Conservation (phyloP, 1,140 invertebrate species). For the Gonatopus flavifemur region DNA sequence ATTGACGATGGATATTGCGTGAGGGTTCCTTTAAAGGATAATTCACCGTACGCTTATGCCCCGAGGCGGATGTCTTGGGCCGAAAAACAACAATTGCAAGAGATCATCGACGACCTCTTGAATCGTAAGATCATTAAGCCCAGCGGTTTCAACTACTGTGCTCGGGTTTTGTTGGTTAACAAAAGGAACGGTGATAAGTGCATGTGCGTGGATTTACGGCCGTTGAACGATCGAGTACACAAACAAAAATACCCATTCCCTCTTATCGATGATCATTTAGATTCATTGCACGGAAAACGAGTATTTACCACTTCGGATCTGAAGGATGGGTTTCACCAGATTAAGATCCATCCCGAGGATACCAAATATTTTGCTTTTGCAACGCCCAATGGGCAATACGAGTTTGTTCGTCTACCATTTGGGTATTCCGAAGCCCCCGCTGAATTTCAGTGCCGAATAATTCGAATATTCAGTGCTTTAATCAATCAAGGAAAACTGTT, state of each 20-base stretch:
- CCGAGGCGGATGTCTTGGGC: not conserved
- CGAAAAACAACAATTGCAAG: not conserved
- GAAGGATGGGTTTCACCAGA: too few relatives aligned
- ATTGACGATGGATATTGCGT: not conserved
- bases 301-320: not conserved
- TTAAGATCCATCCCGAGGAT: too few relatives aligned
- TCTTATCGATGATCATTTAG: too few relatives aligned
- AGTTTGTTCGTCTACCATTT: too few relatives aligned
- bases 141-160: not conserved
- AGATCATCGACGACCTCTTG: not conserved
- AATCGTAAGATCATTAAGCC: not conserved
- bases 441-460: too few relatives aligned
- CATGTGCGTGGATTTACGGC: too few relatives aligned
- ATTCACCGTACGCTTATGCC: not conserved
- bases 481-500: not conserved
- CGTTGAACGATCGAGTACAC: not conserved
- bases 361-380: too few relatives aligned
- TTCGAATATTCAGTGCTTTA: not conserved
- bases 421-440: too few relatives aligned
- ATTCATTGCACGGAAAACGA: not conserved
- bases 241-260: not conserved
- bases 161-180: too few relatives aligned
- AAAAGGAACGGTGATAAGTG: too few relatives aligned
- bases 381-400: not conserved
- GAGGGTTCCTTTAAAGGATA: not conserved